Evolutionary conservation across 2,797 vertebrate species (phyloP).

Genomic region (Lateolabrax maculatus): DNA sequence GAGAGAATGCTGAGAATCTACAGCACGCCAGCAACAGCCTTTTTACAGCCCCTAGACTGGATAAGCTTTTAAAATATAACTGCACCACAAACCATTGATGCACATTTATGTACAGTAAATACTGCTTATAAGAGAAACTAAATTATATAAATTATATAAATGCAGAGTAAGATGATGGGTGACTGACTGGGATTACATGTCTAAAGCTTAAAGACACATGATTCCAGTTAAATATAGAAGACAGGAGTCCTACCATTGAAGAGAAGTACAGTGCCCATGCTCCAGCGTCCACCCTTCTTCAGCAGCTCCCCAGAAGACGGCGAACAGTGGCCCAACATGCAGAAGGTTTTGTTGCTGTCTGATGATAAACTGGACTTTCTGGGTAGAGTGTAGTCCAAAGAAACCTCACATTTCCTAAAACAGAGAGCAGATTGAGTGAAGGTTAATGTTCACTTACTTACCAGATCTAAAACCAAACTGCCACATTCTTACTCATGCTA

Average conservation of each 20-base stretch:
- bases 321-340: constrained; percentile 93
- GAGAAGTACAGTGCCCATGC: constrained; percentile 94
- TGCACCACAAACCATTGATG: constrained; percentile 13
- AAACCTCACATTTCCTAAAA: constrained; percentile 91
- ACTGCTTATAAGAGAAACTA: not conserved
- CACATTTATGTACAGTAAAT: not conserved
- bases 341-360: constrained; percentile 97
- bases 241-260: constrained; percentile 90
- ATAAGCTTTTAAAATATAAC: constrained; percentile 34
- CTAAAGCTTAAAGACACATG: not conserved
- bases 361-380: constrained; percentile 95
- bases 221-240: not conserved
- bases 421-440: constrained; percentile 13
- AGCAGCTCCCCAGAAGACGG: constrained; percentile 87
- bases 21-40: constrained; percentile 30
- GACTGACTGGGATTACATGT: too few relatives aligned
- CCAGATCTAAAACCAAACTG: not conserved
- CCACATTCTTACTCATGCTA: not conserved
- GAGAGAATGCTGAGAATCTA: constrained; percentile 68
- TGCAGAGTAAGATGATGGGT: too few relatives aligned
- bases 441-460: not conserved
- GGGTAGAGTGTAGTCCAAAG: constrained; percentile 93
- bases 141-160: too few relatives aligned
- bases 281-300: constrained; percentile 85
- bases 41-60: constrained; percentile 24